A percentile compares a stretch with the other conserved stretches of the same genome.
Conservation (phyloP, 2,797 vertebrate species). For the Catostomus latipinnis region DNA sequence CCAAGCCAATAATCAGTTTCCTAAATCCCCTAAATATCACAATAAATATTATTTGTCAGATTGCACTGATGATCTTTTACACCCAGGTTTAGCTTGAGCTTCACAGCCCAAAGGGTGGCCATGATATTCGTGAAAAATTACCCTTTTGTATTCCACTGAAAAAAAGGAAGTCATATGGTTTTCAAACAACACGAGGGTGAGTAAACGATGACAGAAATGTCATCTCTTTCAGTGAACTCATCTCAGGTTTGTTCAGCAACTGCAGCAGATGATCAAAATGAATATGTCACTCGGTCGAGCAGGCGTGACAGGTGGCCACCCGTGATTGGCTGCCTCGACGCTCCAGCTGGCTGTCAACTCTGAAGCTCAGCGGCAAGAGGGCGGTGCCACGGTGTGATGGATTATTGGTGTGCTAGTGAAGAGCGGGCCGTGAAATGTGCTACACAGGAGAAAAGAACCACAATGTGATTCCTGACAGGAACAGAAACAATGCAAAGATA, state of each 20-base stretch:
- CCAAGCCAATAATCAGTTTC: no score
- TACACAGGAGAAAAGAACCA: constrained; percentile 17
- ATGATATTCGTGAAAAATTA: no score
- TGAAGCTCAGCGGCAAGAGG: constrained; percentile 2
- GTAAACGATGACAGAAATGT: no score
- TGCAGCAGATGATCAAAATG: constrained; percentile 12
- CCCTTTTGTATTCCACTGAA: no score
- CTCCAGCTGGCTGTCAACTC: constrained; percentile 7
- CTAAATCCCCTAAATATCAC: no score
- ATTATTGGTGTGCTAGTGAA: constrained; percentile 43
- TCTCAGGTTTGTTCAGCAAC: constrained; percentile 4
- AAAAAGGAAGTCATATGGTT: no score
- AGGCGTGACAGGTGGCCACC: background rate
- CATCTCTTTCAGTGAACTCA: constrained; percentile 1
- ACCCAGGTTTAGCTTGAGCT: no score
- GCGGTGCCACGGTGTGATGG: constrained; percentile 43
- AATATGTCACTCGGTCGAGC: constrained; percentile 34
- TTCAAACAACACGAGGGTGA: no score
- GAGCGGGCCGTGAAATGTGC: constrained; percentile 42
- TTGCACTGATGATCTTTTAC: no score
- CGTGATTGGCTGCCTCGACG: constrained; percentile 13
- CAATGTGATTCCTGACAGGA: constrained; percentile 20
- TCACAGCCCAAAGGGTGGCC: no score
- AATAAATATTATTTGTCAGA: no score
- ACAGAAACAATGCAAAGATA: constrained; percentile 33